Conservation (phyloP, 2,888 invertebrate species). For the Watsonalla cultraria region DNA sequence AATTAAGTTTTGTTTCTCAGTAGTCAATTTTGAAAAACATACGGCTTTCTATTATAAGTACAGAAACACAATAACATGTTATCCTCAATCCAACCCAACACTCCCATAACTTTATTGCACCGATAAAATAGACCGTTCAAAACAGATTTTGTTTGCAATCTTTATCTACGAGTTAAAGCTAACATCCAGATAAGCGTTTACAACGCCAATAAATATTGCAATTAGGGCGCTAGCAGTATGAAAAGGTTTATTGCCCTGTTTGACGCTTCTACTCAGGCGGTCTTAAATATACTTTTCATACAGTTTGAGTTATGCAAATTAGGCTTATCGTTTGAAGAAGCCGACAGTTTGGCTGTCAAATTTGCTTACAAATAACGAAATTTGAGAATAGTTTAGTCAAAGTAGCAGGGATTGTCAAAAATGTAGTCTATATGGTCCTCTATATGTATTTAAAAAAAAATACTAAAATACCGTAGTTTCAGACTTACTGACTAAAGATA, state of each 20-base stretch:
- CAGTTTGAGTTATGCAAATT: neutral
- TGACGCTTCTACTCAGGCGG: slow-evolving; percentile 17
- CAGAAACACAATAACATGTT: neutral
- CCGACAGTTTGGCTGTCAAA: neutral
- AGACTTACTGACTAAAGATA: no score
- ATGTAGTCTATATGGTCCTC: no score
- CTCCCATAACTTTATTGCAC: neutral
- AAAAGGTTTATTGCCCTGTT: slow-evolving; percentile 36
- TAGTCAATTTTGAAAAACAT: no score
- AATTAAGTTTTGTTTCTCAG: no score
- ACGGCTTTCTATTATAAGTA: no score
- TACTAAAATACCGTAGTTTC: no score
- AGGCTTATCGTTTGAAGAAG: neutral
- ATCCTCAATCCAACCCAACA: neutral
- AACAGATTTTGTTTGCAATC: slow-evolving; percentile 16
- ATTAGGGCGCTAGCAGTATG: slow-evolving; percentile 39
- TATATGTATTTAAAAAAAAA: no score
- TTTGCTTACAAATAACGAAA: neutral
- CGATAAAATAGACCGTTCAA: slow-evolving; percentile 6
- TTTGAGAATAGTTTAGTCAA: no score
- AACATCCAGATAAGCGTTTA: slow-evolving; percentile 45
- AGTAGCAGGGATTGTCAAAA: no score
- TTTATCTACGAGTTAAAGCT: slow-evolving; percentile 20
- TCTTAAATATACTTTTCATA: neutral
- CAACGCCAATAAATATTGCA: slow-evolving; percentile 45